Evolutionary conservation across 2,888 invertebrate genomes (phyloP).

Genomic region (Mythimna pallens): DNA sequence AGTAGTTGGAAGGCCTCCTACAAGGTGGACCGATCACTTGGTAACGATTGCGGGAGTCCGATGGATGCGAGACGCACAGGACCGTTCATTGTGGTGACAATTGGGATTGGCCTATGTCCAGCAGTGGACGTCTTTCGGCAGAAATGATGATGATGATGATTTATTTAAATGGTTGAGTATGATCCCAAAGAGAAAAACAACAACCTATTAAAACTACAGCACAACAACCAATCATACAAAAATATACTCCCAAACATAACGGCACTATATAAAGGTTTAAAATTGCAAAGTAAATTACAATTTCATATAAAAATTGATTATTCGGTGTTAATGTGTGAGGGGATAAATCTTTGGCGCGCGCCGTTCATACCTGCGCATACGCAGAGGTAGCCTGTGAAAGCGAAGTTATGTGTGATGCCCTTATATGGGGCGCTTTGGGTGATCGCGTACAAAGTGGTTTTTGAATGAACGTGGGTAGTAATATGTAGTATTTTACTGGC

Average conservation of each 20-base stretch:
- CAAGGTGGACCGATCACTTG: too few species aligned
- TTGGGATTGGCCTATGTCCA: too few species aligned
- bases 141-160: too few species aligned
- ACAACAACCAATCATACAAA: slow-evolving; percentile 3
- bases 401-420: slow-evolving; percentile 52
- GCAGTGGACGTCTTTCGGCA: too few species aligned
- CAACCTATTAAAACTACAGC: neutral
- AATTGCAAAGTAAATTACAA: slow-evolving; percentile 53
- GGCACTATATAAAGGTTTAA: slow-evolving; percentile 44
- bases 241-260: slow-evolving; percentile 43
- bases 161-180: too few species aligned
- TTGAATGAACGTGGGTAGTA: neutral
- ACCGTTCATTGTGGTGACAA: too few species aligned
- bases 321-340: slow-evolving; percentile 66
- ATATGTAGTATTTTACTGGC: neutral
- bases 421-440: slow-evolving; percentile 50
- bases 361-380: slow-evolving; percentile 43
- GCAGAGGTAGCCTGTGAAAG: slow-evolving; percentile 59
- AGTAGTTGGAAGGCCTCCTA: too few species aligned
- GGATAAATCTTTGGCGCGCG: slow-evolving; percentile 59
- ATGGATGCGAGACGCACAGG: too few species aligned
- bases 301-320: slow-evolving; percentile 65
- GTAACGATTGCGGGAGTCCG: too few species aligned
- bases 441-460: slow-evolving; percentile 46
- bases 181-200: neutral